Percentiles rank a stretch among this genome's conserved stretches.
phyloP scores from a whole-genome alignment of 2,888 invertebrate species.

The Julus scandinavius region DNA sequence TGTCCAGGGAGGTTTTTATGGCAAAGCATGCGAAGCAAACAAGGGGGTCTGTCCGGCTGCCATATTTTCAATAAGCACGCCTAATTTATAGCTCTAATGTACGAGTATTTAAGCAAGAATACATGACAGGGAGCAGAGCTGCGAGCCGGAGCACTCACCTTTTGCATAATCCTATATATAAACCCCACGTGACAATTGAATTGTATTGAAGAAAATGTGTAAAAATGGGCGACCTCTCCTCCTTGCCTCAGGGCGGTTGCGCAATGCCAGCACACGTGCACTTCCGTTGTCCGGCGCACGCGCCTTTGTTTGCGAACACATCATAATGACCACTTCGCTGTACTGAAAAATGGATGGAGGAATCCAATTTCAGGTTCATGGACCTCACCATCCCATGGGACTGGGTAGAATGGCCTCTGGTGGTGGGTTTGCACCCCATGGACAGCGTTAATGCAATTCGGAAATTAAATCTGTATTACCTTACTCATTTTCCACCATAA shows the following conservation, averaged over 20 bases:
- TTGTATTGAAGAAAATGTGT: constrained; percentile 13
- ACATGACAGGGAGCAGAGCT: constrained; percentile 27
- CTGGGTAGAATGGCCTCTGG: not conserved
- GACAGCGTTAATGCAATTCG: too few species aligned
- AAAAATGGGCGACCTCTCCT: constrained; percentile 30
- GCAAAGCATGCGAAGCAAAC: constrained; percentile 17
- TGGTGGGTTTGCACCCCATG: too few species aligned
- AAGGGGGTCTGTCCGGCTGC: constrained; percentile 27
- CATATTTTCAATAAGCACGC: constrained; percentile 27
- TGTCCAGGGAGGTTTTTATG: constrained; percentile 33
- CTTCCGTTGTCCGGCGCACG: constrained; percentile 18
- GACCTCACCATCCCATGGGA: not conserved
- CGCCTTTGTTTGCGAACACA: not conserved
- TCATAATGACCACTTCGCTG: constrained; percentile 27
- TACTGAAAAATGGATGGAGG: not conserved
- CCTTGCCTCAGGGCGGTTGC: not conserved
- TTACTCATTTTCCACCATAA: too few species aligned
- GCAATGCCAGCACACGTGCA: constrained; percentile 1
- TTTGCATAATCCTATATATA: constrained; percentile 33
- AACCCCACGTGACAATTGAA: constrained; percentile 27
- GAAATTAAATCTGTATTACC: too few species aligned
- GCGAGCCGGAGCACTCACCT: not conserved
- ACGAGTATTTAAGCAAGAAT: constrained; percentile 21
- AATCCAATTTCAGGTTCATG: not conserved
- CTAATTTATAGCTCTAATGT: constrained; percentile 33